A percentile compares a stretch with the other conserved stretches of the same genome.
These are phyloP conservation scores for Papilio gigon DNA, from an alignment of 2,888 invertebrate species.

Conservation along the genomic window DNA sequence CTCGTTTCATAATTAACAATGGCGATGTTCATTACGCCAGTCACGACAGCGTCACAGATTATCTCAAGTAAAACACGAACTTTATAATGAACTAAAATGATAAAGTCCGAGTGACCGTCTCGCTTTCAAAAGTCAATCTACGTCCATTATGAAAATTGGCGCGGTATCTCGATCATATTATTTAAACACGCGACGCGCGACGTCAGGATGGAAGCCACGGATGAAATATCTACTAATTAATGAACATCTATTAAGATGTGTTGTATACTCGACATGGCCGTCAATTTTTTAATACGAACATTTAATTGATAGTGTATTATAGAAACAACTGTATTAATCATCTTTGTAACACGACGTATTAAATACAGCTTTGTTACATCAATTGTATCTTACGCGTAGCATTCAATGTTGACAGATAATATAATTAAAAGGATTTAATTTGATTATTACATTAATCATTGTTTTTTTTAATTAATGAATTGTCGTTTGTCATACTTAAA, in stretches of 20 bases:
- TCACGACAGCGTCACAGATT: constrained; percentile 36
- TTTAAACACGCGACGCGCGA: constrained; percentile 48
- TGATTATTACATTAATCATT: no score
- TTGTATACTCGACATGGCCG: constrained; percentile 58
- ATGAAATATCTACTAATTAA: constrained; percentile 67
- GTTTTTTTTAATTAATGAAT: not conserved
- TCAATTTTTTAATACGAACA: constrained; percentile 59
- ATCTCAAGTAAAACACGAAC: constrained; percentile 35
- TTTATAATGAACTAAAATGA: constrained; percentile 37
- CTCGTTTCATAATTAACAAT: constrained; percentile 28
- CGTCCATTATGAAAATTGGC: constrained; percentile 57
- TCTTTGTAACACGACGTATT: constrained; percentile 31
- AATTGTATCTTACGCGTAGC: constrained; percentile 1
- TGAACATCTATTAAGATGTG: constrained; percentile 58
- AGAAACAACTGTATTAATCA: constrained; percentile 68
- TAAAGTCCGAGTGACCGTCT: constrained; percentile 24
- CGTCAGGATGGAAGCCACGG: constrained; percentile 61
- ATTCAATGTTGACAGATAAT: not conserved
- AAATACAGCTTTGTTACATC: constrained; percentile 22
- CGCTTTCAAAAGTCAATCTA: constrained; percentile 40
- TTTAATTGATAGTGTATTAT: constrained; percentile 66
- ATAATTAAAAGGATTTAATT: not conserved
- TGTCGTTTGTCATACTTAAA: not conserved
- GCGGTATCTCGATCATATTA: constrained; percentile 57
- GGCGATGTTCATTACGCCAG: constrained; percentile 33